Base-by-base conservation (phyloP, 2,797 vertebrate genomes). In the Chelon auratus region DNA sequence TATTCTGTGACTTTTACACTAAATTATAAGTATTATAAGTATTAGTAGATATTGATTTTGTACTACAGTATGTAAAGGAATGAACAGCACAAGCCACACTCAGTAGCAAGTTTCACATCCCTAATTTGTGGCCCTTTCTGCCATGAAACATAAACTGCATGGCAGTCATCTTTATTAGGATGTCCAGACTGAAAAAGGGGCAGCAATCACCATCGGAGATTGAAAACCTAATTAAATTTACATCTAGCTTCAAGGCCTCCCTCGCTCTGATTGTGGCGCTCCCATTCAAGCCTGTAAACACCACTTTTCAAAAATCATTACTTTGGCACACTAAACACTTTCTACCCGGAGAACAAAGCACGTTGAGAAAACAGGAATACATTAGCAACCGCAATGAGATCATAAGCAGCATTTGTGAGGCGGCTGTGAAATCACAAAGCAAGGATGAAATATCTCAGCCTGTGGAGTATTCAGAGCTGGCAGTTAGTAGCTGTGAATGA, bases 301-400 rank as follows among this genome's bases (percentile, higher is more conserved):
- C 78, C 83, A 82, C 85, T 88, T 87, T 88, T 87, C 85, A 81
- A 78, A 87, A 93, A 90, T 90, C 86, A 92, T 90, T 91, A 83
- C 85, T 83, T 77, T 69, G 78, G 84, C 81, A 81, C 83, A 80
- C 81, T 85, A 87, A 92, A 92, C 90, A 89, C 78, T 92, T 91
- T 86, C 74, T 81, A 76, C 54, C 74, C 82, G 1, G 66, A 87
- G 89, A 93, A 91, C 90, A 91, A 93, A 92, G 88, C 74, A 47
- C 77, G 78, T 70, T 61, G 65, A 62, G 61, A 68, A 82, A 86
- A 89, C 65, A 43, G 72, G 89, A 90, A 89, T 87, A 87, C 84
- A 94, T 92, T 89, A 93, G 88, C 91, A 92, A 80, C 79, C n/a
- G 51, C 92, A 93, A 93, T 92, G 85, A 91, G 89, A 92, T 93